These are phyloP conservation scores for Hipposideros armiger DNA, from an alignment of 2,113 vertebrate genomes.

Conservation along the genomic window DNA sequence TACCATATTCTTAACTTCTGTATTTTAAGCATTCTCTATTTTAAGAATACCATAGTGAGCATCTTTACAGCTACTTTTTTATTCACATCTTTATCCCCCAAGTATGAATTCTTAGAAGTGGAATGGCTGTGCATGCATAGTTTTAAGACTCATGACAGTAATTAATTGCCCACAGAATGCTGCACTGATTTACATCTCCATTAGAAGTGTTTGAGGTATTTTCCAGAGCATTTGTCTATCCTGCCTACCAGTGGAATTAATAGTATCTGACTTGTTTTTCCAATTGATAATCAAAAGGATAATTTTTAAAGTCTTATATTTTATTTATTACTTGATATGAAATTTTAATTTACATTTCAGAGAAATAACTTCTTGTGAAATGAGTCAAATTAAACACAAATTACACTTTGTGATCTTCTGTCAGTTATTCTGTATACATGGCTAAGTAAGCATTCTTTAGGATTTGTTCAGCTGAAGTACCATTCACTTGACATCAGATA, in stretches of 20 bases:
- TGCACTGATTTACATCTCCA: background rate
- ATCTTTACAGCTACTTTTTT: conserved; percentile 17
- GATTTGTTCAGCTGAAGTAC: background rate
- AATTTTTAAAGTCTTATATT: background rate
- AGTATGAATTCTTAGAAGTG: background rate
- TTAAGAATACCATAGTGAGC: background rate
- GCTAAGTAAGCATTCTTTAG: background rate
- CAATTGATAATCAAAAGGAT: background rate
- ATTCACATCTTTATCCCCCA: background rate
- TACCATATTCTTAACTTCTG: background rate
- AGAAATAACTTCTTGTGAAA: conserved; percentile 31
- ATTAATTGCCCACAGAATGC: background rate
- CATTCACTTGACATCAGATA: background rate
- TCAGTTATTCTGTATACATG: background rate
- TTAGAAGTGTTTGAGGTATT: background rate
- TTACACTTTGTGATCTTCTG: background rate
- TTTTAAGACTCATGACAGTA: conserved; percentile 1
- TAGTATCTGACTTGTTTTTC: background rate
- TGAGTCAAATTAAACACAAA: background rate
- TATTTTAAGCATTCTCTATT: background rate
- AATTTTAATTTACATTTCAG: conserved; percentile 32
- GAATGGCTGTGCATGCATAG: background rate
- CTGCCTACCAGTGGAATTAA: background rate
- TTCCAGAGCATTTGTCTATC: background rate
- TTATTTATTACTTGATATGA: background rate